phyloP scores from a whole-genome alignment of 2,113 vertebrate genomes.

The Verasper variegatus region DNA sequence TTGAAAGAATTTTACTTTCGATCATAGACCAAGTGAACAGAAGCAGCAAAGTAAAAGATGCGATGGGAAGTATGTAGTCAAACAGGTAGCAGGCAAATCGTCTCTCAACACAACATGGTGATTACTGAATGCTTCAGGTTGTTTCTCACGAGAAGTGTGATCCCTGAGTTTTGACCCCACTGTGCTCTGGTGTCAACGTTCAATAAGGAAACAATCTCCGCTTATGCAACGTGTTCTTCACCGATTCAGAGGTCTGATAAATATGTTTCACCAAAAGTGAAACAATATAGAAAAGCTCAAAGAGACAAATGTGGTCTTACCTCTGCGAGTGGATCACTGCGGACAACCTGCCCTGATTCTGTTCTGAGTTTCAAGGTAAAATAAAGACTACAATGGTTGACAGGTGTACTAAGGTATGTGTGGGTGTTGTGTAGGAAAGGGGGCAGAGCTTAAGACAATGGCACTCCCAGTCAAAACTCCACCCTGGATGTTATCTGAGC shows the following conservation, averaged over 20 bases:
- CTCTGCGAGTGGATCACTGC: background rate
- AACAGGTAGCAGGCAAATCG: conserved; percentile 65
- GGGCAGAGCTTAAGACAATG: conserved; percentile 40
- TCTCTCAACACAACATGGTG: background rate
- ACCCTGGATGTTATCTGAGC: conserved; percentile 65
- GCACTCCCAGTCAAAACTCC: conserved; percentile 54
- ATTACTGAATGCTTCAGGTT: background rate
- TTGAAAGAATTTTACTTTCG: conserved; percentile 10
- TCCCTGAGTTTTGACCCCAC: background rate
- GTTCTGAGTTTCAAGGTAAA: conserved; percentile 31
- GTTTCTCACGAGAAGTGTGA: background rate
- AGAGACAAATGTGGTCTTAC: conserved; percentile 44
- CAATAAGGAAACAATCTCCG: background rate
- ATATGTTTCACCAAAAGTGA: background rate
- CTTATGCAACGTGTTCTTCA: conserved; percentile 22
- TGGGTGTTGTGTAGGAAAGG: conserved; percentile 34
- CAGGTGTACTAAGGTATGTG: conserved; percentile 60
- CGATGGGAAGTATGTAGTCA: conserved; percentile 60
- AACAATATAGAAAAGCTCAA: background rate
- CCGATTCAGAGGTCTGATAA: background rate
- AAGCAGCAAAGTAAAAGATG: conserved; percentile 2
- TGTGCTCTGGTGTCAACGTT: background rate
- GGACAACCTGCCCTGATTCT: conserved; percentile 11
- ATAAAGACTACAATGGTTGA: conserved; percentile 4
- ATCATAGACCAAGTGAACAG: background rate